Evolutionary conservation across 2,888 invertebrate genomes (phyloP), one percentile per base, ranked within the genome.

Genomic region (Branchellion lobata): DNA sequence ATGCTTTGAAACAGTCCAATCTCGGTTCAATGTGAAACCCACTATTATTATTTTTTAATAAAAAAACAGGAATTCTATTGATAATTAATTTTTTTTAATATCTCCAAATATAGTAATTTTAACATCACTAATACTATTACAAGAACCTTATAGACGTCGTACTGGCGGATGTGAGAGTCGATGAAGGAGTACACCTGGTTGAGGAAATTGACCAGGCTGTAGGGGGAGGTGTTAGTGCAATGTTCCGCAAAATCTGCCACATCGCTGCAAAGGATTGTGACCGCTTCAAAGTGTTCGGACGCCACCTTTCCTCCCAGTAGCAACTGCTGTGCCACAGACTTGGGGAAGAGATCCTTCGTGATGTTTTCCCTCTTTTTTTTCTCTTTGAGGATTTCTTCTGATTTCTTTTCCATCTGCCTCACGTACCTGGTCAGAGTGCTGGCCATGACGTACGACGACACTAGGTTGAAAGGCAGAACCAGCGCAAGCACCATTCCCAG

Each of bases 151-250:
- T 81, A 81, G 36, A 79, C 79, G 77, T 78, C 80, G 53, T 79
- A 80, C 47, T 79, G 78, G n/a, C 61, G 80, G 34, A 81, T 72
- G 18, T 69, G 76, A n/a, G 33, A 47, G 47, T 81, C 81, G 73
- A 81, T 81, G 80, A 81, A 80, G 72, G 81, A 80, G 73, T 81
- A 81, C 61, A 81, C 47, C 21, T 81, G 81, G 65, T 81, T 81
- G 53, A 81, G 80, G 53, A 81, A 81, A 53, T 51, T 31, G 36
- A 81, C 81, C 36, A 81, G 78, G 40, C 79, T 74, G 31, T 81
- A 57, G 1, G 81, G 81, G 18, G 65, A 73, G 71, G 81, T 81
- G 21, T 33, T 74, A 21, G 36, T 78, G 0, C 79, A 78, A n/a
- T 81, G 79, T 11, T 81, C 81, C 8, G 57, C 78, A 78, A 81